A percentile compares a stretch with the other conserved stretches of the same genome.
Evolutionary conservation across 1,140 invertebrate genomes (phyloP).

Genomic region (Drosophila persimilis): DNA sequence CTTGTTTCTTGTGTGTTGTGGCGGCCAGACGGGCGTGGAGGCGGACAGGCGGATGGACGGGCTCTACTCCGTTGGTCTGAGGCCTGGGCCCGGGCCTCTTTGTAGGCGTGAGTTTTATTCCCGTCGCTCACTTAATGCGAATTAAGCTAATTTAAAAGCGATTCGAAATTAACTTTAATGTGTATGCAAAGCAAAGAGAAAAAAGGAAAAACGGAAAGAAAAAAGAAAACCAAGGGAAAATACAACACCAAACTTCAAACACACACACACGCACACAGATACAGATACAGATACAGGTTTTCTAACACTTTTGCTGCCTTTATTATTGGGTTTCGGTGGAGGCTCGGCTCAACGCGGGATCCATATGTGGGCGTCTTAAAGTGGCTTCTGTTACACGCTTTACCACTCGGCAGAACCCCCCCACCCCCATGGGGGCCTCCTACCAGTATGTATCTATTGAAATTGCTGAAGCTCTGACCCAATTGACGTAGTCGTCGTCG

Average conservation of each 20-base stretch:
- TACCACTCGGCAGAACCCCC: slow-evolving; percentile 18
- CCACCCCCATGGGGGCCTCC: slow-evolving; percentile 8
- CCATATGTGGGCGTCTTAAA: slow-evolving; percentile 68
- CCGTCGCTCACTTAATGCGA: slow-evolving; percentile 71
- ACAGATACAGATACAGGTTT: not conserved
- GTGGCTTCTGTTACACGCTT: slow-evolving; percentile 64
- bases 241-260: slow-evolving; percentile 7
- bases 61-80: not conserved
- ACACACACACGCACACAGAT: too few species aligned
- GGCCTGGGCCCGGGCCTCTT: slow-evolving; percentile 6
- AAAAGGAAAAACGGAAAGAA: slow-evolving; percentile 18
- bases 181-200: slow-evolving; percentile 38
- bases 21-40: too few species aligned
- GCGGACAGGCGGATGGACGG: too few species aligned
- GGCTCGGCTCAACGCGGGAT: slow-evolving; percentile 41
- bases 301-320: slow-evolving; percentile 48
- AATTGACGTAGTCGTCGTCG: slow-evolving; percentile 70
- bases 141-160: slow-evolving; percentile 83
- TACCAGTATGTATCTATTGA: slow-evolving; percentile 55
- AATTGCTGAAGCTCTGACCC: slow-evolving; percentile 73
- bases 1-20: too few species aligned
- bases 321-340: slow-evolving; percentile 17
- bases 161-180: slow-evolving; percentile 82
- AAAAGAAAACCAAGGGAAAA: slow-evolving; percentile 14
- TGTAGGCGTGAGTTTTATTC: slow-evolving; percentile 80